phyloP scores from a whole-genome alignment of 1,140 invertebrate genomes.

The Drosophila chauvacae region DNA sequence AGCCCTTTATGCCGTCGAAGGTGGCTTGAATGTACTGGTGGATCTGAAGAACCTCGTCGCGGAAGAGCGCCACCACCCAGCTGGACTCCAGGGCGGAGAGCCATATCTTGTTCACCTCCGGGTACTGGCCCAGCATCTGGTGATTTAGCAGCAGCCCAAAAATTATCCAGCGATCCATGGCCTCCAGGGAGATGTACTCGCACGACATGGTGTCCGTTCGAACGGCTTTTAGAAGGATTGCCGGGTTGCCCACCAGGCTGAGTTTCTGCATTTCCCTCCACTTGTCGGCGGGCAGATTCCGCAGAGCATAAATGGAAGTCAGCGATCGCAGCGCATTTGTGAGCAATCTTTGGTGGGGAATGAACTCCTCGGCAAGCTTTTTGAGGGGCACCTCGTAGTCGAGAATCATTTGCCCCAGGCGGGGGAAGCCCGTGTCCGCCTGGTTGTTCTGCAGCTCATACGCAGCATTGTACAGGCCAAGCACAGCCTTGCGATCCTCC shows the following conservation, averaged over 20 bases:
- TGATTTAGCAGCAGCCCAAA: constrained; percentile 97
- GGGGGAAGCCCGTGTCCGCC: constrained; percentile 96
- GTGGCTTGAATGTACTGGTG: constrained; percentile 97
- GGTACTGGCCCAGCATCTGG: constrained; percentile 90
- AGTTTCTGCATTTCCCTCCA: constrained; percentile 97
- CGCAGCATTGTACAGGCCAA: constrained; percentile 98
- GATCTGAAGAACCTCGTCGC: constrained; percentile 98
- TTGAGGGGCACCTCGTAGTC: constrained; percentile 98
- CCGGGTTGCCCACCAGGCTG: constrained; percentile 96
- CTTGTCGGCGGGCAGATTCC: constrained; percentile 96
- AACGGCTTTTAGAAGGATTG: constrained; percentile 96
- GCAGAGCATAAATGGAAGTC: constrained; percentile 92
- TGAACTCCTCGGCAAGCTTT: constrained; percentile 98
- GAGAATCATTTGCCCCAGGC: constrained; percentile 98
- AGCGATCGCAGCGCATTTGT: constrained; percentile 94
- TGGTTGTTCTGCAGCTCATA: constrained; percentile 98
- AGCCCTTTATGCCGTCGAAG: constrained; percentile 98
- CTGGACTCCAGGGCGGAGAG: constrained; percentile 95
- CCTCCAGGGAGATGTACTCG: constrained; percentile 97
- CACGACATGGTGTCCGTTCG: constrained; percentile 98
- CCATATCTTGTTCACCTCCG: constrained; percentile 95
- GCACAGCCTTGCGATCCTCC: constrained; percentile 98
- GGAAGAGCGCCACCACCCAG: constrained; percentile 97
- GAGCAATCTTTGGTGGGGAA: constrained; percentile 95
- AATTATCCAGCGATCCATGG: constrained; percentile 98